phyloP scores from a whole-genome alignment of 2,888 invertebrate species.

The Tenthredo mesomela region DNA sequence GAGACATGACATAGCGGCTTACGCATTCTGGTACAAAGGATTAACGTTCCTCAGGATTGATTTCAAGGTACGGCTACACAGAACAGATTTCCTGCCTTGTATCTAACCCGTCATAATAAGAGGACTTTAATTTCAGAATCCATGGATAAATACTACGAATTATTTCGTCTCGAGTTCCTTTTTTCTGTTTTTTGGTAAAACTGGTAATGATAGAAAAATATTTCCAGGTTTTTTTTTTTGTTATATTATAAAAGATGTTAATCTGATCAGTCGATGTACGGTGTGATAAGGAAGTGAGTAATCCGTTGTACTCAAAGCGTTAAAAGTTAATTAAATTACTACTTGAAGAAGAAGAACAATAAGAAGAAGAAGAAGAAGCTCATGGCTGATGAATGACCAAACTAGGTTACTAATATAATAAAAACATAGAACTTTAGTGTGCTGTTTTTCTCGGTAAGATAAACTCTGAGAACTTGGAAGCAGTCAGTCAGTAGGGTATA shows the following conservation, averaged over 20 bases:
- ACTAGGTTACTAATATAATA: constrained; percentile 22
- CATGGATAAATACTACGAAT: neutral
- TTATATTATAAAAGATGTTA: too few species aligned
- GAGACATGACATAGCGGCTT: neutral
- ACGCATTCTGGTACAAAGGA: neutral
- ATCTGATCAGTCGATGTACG: neutral
- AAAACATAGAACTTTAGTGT: neutral
- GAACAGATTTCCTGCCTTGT: neutral
- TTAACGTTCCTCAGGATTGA: constrained; percentile 14
- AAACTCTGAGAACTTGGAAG: constrained; percentile 4
- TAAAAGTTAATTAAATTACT: constrained; percentile 9
- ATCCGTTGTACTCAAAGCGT: neutral
- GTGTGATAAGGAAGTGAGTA: neutral
- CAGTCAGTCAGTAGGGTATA: neutral
- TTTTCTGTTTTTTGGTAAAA: neutral
- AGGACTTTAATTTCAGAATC: neutral
- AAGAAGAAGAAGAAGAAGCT: neutral
- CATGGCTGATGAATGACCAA: neutral
- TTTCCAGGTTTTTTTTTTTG: neutral
- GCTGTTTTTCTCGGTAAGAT: constrained; percentile 4
- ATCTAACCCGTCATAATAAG: neutral
- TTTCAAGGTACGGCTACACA: neutral
- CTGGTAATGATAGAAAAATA: neutral
- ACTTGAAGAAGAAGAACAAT: neutral
- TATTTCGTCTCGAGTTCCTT: neutral